Conservation (phyloP, 64 coral and sea anemone genomes). For the Stylophora pistillata region DNA sequence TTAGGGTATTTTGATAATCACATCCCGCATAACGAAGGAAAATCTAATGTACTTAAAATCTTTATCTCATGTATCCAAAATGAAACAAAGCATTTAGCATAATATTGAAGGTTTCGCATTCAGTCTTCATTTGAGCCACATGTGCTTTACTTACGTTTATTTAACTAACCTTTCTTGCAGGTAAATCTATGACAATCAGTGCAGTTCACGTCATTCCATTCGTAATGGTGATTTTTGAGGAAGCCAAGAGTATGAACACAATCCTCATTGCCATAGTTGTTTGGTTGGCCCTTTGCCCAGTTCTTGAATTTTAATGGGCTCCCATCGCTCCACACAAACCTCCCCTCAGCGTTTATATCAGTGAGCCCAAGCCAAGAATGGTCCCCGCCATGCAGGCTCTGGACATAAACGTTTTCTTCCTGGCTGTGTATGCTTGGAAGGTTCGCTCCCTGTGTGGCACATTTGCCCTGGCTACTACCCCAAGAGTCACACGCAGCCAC, state of each 20-base stretch:
- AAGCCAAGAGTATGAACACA: constrained; percentile 53
- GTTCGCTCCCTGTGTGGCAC: constrained; percentile 11
- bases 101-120: no score
- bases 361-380: constrained; percentile 50
- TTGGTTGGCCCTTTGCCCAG: constrained; percentile 36
- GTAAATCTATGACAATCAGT: constrained; percentile 54
- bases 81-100: no score
- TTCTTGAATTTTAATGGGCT: constrained; percentile 20
- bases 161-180: constrained; percentile 52
- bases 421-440: constrained; percentile 32
- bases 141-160: no score
- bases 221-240: neutral
- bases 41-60: no score
- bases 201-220: constrained; percentile 52
- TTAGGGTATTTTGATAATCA: no score
- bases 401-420: constrained; percentile 60
- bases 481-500: constrained; percentile 31
- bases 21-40: no score
- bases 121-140: no score
- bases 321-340: constrained; percentile 24
- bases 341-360: constrained; percentile 33
- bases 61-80: no score
- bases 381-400: constrained; percentile 20
- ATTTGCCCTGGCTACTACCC: neutral
- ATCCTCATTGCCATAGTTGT: constrained; percentile 21